Base-by-base conservation (phyloP, 2,888 invertebrate genomes). In the Phengaris alcon region DNA sequence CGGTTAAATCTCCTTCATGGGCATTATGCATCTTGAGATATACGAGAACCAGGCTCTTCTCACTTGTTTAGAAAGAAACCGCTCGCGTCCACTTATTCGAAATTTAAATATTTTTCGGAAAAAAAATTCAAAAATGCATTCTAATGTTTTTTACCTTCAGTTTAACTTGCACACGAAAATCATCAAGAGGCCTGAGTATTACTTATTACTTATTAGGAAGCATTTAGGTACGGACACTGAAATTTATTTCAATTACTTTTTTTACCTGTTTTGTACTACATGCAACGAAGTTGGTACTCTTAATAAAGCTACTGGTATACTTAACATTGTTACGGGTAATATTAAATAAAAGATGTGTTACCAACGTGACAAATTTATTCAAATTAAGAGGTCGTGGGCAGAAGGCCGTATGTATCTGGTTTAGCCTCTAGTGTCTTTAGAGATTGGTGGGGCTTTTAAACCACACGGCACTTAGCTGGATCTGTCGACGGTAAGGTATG, bases 11-110 rank as follows among this genome's bases (percentile, higher is more conserved):
- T 64, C 35, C 64, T 64, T 44, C 64, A 44, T 35, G 35, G 35
- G 64, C 35, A 64, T 35, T 64, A 54, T 35, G 72, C 51, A 22
- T 35, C 35, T 72, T 64, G 13, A 64, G 72, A 72, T 54, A 72
- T 72, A 54, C 54, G 72, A 72, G 13, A 68, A 35, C 70, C n/a
- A 12, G 22, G 54, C 52, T n/a, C n/a, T n/a, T n/a, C n/a, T n/a
- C 72, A 52, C 51, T 72, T 72, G 72, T 72, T 35, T 35, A 35
- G 4, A 35, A 69, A 48, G 48, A 69, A 69, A n/a, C n/a, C 46
- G 69, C 64, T 35, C 35, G 35, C 64, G 13, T 6, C 1, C 35
- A 64, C 35, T 64, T 48, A 48, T 48, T 64, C 64, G 12, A 64
- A 44, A 64, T 64, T 64, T 12, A 12, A 44, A 64, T 64, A 10